Base-by-base conservation (phyloP, 2,888 invertebrate genomes). In the Portevinia maculata region DNA sequence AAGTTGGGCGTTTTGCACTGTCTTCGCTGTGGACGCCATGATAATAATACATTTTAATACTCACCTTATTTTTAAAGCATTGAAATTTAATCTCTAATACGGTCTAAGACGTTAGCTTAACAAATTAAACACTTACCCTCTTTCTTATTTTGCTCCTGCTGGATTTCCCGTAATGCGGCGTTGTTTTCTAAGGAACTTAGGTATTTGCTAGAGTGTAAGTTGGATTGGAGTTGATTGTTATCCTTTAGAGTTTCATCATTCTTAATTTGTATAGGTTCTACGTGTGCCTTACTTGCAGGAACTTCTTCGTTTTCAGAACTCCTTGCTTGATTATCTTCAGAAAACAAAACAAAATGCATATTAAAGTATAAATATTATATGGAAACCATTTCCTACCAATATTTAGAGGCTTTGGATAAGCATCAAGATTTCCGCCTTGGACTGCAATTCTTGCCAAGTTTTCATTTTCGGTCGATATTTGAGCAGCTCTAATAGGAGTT, bases 161-260 rank as follows among this genome's bases (percentile, higher is more conserved):
- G 17, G 17, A 8, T 24, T 41, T 60, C 65, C 39, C 34, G 28
- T 9, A n/a, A 1, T 1, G 8, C 37, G 11, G 3, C 32, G n/a
- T 41, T 37, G 1, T 55, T 73, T n/a, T 67, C 79, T 11, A 73
- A 4, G 0, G 73, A 59, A 3, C 73, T 73, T 21, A 79, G 32
- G 13, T 39, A 79, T 6, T 67, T 74, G 1, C 48, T 60, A 21
- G 67, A 53, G n/a, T 74, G 65, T 19, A 60, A 67, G 6, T 41
- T 41, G 3, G 3, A 46, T 30, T 46, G 9, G 1, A 13, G 5
- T 19, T n/a, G 13, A 15, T 74, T 60, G 3, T 30, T 0, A 17
- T 48, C 60, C 8, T 60, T 70, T 37, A 53, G 17, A 9, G 48
- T 39, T 17, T 19, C 8, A 15, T 32, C 32, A 9, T 13, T 55